Evolutionary conservation across 2,888 invertebrate species (phyloP), one percentile per base, ranked within the genome.

Genomic region (Yponomeuta evonymella): DNA sequence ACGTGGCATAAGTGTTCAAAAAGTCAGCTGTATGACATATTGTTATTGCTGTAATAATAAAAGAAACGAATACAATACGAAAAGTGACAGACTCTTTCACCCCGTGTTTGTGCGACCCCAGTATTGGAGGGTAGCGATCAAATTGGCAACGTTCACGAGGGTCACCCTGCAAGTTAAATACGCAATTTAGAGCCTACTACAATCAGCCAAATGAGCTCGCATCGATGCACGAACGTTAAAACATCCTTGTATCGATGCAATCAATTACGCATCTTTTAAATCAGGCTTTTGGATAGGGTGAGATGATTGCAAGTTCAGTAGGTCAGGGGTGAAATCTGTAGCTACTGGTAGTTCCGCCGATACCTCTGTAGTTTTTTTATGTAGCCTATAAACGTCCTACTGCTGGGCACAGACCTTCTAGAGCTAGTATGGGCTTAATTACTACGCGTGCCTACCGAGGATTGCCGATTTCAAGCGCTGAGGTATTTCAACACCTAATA

Each of bases 171-270:
- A 87, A 86, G 88, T 88, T 90, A 90, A 91, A 89, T 90, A 91
- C 87, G 88, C 88, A 88, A 90, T 90, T 90, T 85, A 81, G 83
- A 84, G 81, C 82, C 83, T 84, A 79, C 85, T 87, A 89, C 92
- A 90, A 90, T 90, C 89, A 88, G 79, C 83, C 82, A 87, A 90
- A 91, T 89, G 90, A 90, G 88, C 84, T 87, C 81, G 83, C 82
- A 81, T 83, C 85, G 83, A 85, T 87, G 85, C 86, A 90, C 23
- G 23, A 0, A 23, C 23, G 0, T 23, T 23, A 23, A 23, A 23
- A 23, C 23, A 23, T 23, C 23, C 84, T 87, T 80, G 83, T 82
- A 81, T 83, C 85, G 83, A 85, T 87, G 85, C 86, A 90, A 91
- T 90, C 89, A 90, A 89, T 91, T 90, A 90, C 85, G 81, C 81